phyloP scores from a whole-genome alignment of 2,113 vertebrate genomes.

The Apteryx owenii region DNA sequence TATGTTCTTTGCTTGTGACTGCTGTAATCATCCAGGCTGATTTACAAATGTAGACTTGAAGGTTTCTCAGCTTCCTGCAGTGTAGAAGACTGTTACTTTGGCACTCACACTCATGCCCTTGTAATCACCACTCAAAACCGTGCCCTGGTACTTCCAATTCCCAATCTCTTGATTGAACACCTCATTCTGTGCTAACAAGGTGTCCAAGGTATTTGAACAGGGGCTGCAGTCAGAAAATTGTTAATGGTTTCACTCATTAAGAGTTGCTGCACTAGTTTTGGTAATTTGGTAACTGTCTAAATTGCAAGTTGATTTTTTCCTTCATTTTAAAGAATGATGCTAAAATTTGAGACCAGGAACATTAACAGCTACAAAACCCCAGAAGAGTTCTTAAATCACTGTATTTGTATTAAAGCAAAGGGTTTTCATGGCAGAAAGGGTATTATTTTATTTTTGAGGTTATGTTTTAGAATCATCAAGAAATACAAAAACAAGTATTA shows the following conservation, averaged over 20 bases:
- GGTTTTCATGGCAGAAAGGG: conserved; percentile 9
- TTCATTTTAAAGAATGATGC: conserved; percentile 69
- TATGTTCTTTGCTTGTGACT: conserved; percentile 90
- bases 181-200: conserved; percentile 99
- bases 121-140: conserved; percentile 98
- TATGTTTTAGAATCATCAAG: conserved; percentile 31
- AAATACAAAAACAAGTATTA: conserved; percentile 23
- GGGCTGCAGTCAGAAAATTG: conserved; percentile 79
- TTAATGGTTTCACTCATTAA: conserved; percentile 85
- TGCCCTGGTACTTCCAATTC: conserved; percentile 90
- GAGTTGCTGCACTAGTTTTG: conserved; percentile 80
- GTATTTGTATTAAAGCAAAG: conserved; percentile 42
- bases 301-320: conserved; percentile 75
- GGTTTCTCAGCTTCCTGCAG: conserved; percentile 98
- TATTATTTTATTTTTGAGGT: conserved; percentile 47
- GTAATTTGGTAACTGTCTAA: conserved; percentile 85
- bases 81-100: conserved; percentile 93
- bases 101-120: conserved; percentile 91
- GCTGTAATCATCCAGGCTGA: conserved; percentile 98
- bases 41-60: conserved; percentile 99
- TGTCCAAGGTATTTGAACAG: conserved; percentile 87
- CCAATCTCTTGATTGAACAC: conserved; percentile 97
- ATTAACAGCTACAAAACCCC: conserved; percentile 44
- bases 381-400: conserved; percentile 51
- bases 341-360: conserved; percentile 67